Percentiles rank a stretch among this genome's conserved stretches.
These are phyloP conservation scores for Ichneumoninae sp. DNA, from an alignment of 2,888 invertebrate genomes.

Conservation along the genomic window DNA sequence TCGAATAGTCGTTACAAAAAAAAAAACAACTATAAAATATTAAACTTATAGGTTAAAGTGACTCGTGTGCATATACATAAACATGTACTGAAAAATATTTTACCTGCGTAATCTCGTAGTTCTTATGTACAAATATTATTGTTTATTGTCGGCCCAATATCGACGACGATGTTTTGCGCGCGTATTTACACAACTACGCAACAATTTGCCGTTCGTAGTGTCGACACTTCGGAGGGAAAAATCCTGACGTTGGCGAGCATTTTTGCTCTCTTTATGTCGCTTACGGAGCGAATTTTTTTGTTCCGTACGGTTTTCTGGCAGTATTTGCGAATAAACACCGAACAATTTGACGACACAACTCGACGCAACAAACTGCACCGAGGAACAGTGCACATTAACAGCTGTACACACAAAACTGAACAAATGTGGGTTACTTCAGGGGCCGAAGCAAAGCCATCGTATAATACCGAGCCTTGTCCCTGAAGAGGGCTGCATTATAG, in stretches of 20 bases:
- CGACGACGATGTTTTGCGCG: background rate
- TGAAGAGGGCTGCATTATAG: background rate
- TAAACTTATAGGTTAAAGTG: background rate
- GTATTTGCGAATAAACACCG: too few species aligned
- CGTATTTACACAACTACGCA: background rate
- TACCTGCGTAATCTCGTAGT: background rate
- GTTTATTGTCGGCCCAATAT: background rate
- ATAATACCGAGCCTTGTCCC: background rate
- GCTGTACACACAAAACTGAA: background rate
- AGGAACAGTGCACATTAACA: background rate
- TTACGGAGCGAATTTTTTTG: background rate
- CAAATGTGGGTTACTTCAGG: background rate
- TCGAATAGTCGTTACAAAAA: background rate
- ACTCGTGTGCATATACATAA: background rate
- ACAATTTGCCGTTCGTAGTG: background rate
- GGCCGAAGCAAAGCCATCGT: background rate
- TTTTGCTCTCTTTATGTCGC: background rate
- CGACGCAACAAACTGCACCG: background rate
- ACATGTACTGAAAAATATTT: background rate
- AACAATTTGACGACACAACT: background rate
- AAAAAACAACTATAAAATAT: background rate
- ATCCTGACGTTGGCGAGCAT: background rate
- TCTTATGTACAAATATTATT: background rate
- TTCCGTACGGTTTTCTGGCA: too few species aligned
- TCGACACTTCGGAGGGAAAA: conserved; percentile 2